A percentile compares a stretch with the other conserved stretches of the same genome.
Evolutionary conservation across 2,888 invertebrate genomes (phyloP).

Genomic region (Drosophila mettleri): DNA sequence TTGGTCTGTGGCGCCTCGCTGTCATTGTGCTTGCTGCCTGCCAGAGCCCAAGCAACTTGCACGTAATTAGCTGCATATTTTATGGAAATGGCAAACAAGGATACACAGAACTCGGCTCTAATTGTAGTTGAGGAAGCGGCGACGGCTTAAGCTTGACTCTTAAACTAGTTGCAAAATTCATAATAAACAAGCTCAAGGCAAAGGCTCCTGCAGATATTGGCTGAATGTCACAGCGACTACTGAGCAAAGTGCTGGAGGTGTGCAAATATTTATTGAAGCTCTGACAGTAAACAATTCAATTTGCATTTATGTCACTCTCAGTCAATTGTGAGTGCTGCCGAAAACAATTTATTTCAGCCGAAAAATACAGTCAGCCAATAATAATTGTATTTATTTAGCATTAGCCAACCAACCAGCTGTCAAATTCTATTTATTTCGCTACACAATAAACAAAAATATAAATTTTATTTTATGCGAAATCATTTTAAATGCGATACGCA

Average conservation of each 20-base stretch:
- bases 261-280: constrained; percentile 29
- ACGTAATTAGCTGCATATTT: constrained; percentile 76
- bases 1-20: constrained; percentile 1
- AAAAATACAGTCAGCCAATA: constrained; percentile 2
- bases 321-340: constrained; percentile 5
- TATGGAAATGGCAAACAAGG: constrained; percentile 56
- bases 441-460: not conserved
- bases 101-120: not conserved
- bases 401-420: constrained; percentile 9
- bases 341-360: constrained; percentile 14
- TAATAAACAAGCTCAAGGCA: constrained; percentile 12
- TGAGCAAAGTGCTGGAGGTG: not conserved
- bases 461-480: not conserved
- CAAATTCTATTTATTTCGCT: constrained; percentile 3
- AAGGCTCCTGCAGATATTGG: not conserved
- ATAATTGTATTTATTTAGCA: constrained; percentile 17
- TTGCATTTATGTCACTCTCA: constrained; percentile 13
- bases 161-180: constrained; percentile 1
- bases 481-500: not conserved
- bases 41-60: constrained; percentile 60
- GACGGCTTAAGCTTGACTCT: constrained; percentile 1
- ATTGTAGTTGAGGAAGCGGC: not conserved
- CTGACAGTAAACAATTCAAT: constrained; percentile 9
- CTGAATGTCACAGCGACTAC: not conserved
- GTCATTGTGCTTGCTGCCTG: constrained; percentile 27